A percentile compares a stretch with the other conserved stretches of the same genome.
Conservation (phyloP, 2,113 vertebrate genomes). For the Lynx canadensis region DNA sequence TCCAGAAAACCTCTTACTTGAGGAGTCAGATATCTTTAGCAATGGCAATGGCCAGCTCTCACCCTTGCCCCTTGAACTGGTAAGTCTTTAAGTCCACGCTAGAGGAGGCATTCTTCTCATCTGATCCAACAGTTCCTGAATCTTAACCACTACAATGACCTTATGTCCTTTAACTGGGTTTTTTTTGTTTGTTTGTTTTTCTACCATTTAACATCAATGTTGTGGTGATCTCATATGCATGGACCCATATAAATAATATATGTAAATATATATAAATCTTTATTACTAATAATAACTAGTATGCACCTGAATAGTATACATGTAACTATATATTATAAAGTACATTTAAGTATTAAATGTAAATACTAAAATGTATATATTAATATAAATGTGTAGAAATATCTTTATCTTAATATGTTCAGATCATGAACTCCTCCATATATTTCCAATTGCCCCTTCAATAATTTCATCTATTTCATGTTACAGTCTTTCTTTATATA, state of each 20-base stretch:
- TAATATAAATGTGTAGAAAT: background rate
- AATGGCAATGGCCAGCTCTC: background rate
- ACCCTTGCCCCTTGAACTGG: background rate
- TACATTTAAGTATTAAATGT: background rate
- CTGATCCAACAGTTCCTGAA: background rate
- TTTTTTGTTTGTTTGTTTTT: background rate
- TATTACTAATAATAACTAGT: background rate
- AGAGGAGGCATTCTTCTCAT: background rate
- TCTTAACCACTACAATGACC: background rate
- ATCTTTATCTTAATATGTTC: background rate
- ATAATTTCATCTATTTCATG: background rate
- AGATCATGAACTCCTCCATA: background rate
- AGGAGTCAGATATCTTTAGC: background rate
- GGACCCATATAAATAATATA: background rate
- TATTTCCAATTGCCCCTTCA: background rate
- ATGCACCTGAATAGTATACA: background rate
- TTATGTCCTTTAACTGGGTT: background rate
- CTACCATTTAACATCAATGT: background rate
- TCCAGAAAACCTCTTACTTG: background rate
- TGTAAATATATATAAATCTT: background rate
- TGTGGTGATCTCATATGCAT: background rate
- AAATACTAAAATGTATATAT: background rate
- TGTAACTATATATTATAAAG: background rate
- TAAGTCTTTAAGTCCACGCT: background rate
- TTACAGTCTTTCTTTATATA: background rate